Conservation (phyloP, 35 echinoderm and acorn worm species). For the Ophioderma brevispina region DNA sequence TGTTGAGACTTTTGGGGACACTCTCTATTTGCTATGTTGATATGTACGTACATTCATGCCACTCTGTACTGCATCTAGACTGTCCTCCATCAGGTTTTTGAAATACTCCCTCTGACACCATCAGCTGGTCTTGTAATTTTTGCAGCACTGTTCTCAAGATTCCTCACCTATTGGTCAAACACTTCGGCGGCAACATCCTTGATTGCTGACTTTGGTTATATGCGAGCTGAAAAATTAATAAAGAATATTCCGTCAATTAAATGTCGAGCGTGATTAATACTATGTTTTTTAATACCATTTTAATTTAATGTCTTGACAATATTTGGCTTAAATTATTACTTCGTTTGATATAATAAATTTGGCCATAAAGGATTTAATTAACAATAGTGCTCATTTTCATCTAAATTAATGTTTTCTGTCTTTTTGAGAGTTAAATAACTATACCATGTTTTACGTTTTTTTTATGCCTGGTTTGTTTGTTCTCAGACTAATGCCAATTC, state of each 20-base stretch:
- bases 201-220: conserved; percentile 62
- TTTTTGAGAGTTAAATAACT: neutral
- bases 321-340: too few relatives aligned
- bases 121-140: conserved; percentile 50
- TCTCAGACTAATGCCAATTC: too few relatives aligned
- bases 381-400: too few relatives aligned
- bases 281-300: too few relatives aligned
- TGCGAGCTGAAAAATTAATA: conserved; percentile 66
- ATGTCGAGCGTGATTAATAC: too few relatives aligned
- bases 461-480: too few relatives aligned
- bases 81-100: conserved; percentile 71
- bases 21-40: neutral
- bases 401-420: neutral
- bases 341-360: too few relatives aligned
- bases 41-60: conserved; percentile 39
- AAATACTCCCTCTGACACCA: conserved; percentile 53
- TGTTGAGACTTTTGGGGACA: too few relatives aligned
- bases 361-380: too few relatives aligned
- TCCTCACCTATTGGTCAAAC: conserved; percentile 69
- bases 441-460: too few relatives aligned
- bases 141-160: conserved; percentile 32
- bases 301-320: too few relatives aligned
- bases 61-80: conserved; percentile 28
- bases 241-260: too few relatives aligned
- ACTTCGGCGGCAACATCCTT: conserved; percentile 59